Evolutionary conservation across 2,113 vertebrate genomes (phyloP).

Genomic region (Hiodon alosoides): DNA sequence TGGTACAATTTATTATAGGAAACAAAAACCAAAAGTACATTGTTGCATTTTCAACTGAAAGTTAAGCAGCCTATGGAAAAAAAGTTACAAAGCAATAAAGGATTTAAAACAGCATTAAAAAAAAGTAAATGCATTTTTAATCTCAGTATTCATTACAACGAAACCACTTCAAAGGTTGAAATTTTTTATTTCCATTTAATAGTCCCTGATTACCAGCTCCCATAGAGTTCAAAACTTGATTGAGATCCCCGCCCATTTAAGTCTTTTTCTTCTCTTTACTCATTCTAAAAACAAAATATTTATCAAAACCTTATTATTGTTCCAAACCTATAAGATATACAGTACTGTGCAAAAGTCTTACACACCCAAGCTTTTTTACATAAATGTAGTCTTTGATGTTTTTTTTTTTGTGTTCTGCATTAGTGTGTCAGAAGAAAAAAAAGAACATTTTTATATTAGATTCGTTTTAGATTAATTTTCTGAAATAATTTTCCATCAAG

Average conservation of each 20-base stretch:
- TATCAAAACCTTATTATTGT: not conserved
- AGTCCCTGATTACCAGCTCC: slow-evolving; percentile 40
- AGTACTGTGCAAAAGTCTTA: too few relatives aligned
- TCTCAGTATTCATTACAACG: slow-evolving; percentile 3
- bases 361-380: too few relatives aligned
- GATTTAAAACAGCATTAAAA: not conserved
- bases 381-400: too few relatives aligned
- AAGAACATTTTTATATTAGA: not conserved
- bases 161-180: not conserved
- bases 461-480: not conserved
- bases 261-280: not conserved
- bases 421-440: too few relatives aligned
- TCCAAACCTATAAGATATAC: too few relatives aligned
- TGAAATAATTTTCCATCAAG: too few relatives aligned
- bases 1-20: not conserved
- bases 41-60: not conserved
- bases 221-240: too few relatives aligned
- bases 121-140: not conserved
- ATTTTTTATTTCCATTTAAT: slow-evolving; percentile 14
- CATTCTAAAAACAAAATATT: not conserved
- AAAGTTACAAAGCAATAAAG: not conserved
- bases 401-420: too few relatives aligned
- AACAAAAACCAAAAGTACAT: not conserved
- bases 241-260: not conserved
- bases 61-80: not conserved